Conservation (phyloP, 2,113 vertebrate genomes). For the Bagarius yarrelli region DNA sequence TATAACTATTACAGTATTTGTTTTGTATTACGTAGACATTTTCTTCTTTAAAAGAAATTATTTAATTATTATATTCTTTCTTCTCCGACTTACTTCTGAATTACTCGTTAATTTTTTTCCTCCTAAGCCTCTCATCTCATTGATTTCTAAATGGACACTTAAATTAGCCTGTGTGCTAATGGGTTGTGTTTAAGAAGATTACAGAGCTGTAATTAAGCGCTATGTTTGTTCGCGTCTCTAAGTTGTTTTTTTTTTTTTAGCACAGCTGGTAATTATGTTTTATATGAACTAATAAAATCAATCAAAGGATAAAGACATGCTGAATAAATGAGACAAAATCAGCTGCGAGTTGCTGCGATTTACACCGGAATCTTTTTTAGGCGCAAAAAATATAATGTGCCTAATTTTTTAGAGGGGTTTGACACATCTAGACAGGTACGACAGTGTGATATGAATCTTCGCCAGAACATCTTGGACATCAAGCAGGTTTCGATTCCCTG, state of each 20-base stretch:
- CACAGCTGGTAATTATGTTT: neutral
- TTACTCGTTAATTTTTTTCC: neutral
- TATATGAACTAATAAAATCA: neutral
- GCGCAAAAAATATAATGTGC: too few species aligned
- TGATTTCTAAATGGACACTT: neutral
- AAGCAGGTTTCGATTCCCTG: too few species aligned
- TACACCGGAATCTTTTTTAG: neutral
- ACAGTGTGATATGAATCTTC: too few species aligned
- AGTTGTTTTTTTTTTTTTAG: neutral
- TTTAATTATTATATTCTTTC: neutral
- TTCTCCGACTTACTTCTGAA: neutral
- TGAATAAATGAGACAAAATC: neutral
- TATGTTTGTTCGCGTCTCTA: neutral
- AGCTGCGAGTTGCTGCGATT: neutral
- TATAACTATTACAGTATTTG: too few species aligned
- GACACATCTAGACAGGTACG: too few species aligned
- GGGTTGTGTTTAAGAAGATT: neutral
- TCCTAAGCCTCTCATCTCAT: neutral
- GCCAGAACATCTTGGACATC: too few species aligned
- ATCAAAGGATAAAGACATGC: too few species aligned
- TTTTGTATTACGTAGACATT: neutral
- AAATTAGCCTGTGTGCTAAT: neutral
- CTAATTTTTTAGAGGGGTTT: too few species aligned
- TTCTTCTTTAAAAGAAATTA: neutral
- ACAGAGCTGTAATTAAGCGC: neutral